Evolutionary conservation across 2,888 invertebrate species (phyloP).

Genomic region (Sabatieria punctata): DNA sequence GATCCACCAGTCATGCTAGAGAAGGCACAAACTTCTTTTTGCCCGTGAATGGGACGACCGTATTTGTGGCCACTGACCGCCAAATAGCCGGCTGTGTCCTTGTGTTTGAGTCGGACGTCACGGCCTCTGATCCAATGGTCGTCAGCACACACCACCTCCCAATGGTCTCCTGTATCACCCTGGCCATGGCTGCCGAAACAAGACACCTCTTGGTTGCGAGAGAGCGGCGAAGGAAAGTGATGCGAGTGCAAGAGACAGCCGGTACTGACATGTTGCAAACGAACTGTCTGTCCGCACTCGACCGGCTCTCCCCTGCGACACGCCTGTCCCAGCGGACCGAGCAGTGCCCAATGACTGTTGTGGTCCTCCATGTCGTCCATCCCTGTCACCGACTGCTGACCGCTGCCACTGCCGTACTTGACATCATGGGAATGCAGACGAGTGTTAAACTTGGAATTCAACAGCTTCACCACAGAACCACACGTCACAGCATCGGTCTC

Average conservation of each 20-base stretch:
- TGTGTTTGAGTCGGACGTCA: constrained; percentile 64
- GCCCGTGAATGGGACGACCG: constrained; percentile 86
- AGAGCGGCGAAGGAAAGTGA: constrained; percentile 79
- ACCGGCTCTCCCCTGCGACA: constrained; percentile 51
- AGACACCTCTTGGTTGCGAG: constrained; percentile 84
- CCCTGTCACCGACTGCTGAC: constrained; percentile 93
- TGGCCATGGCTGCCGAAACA: constrained; percentile 43
- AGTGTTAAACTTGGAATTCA: constrained; percentile 60
- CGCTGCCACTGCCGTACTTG: constrained; percentile 95
- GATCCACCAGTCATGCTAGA: constrained; percentile 54
- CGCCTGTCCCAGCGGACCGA: constrained; percentile 42
- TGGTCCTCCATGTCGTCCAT: constrained; percentile 83
- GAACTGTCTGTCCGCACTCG: constrained; percentile 65
- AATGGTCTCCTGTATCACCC: constrained; percentile 53
- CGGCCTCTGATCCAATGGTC: constrained; percentile 71
- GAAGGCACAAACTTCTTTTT: constrained; percentile 75
- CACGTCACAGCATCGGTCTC: constrained; percentile 73
- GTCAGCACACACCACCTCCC: constrained; percentile 35
- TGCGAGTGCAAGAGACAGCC: constrained; percentile 92
- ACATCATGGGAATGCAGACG: constrained; percentile 89
- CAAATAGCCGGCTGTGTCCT: constrained; percentile 58
- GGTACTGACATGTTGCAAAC: constrained; percentile 72
- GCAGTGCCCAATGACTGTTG: constrained; percentile 72
- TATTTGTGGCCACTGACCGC: constrained; percentile 77
- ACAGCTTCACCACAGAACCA: constrained; percentile 73